Conservation (phyloP, 2,113 vertebrate species). For the Lagopus muta region DNA sequence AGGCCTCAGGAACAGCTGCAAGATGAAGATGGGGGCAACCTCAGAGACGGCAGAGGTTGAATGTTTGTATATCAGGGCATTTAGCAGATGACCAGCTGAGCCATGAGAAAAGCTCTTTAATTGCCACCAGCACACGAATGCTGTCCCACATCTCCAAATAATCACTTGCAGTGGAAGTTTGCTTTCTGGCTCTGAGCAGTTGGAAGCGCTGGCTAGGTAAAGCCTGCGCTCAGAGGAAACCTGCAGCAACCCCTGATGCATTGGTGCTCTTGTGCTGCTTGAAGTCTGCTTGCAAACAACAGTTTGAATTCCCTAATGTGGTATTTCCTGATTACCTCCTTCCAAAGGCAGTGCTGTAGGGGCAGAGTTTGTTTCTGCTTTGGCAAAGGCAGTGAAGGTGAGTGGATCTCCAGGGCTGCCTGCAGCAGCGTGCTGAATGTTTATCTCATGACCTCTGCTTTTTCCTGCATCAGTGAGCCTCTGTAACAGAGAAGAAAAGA, state of each 20-base stretch:
- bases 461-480: background rate
- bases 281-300: background rate
- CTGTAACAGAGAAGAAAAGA: background rate
- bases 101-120: background rate
- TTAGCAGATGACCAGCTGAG: background rate
- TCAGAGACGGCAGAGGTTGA: background rate
- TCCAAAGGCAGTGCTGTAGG: background rate
- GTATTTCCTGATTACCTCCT: background rate
- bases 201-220: accelerated
- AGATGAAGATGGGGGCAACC: background rate
- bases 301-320: background rate
- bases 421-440: background rate
- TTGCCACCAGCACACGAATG: background rate
- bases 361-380: background rate
- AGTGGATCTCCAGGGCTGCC: background rate
- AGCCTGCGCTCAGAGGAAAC: background rate
- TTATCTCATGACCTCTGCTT: background rate
- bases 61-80: background rate
- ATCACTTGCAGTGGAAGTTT: background rate
- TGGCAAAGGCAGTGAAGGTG: background rate
- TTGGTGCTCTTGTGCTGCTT: background rate
- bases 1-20: background rate
- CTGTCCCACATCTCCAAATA: background rate
- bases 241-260: background rate
- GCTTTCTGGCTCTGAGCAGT: background rate